phyloP scores from a whole-genome alignment of 2,888 invertebrate genomes.

The Clunio marinus region DNA sequence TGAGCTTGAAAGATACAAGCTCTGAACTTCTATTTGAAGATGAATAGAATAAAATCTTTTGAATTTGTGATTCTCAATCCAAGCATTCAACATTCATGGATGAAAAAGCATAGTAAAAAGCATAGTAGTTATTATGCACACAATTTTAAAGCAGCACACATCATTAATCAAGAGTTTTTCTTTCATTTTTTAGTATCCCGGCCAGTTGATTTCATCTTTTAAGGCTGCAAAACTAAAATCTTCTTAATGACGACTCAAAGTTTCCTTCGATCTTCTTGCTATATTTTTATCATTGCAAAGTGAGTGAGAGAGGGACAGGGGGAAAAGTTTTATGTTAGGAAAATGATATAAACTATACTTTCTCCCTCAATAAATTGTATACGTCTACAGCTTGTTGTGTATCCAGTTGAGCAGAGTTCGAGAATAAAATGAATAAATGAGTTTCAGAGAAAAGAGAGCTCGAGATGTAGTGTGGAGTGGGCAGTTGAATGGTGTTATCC shows the following conservation, averaged over 20 bases:
- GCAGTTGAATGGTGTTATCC: conserved; percentile 13
- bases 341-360: neutral
- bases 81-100: conserved; percentile 18
- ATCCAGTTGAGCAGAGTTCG: conserved; percentile 11
- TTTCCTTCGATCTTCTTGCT: too few species aligned
- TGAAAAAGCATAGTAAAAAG: neutral
- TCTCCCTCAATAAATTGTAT: conserved; percentile 13
- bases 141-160: conserved; percentile 16
- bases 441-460: conserved; percentile 9
- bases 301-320: too few species aligned
- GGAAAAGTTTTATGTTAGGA: neutral
- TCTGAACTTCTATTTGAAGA: too few species aligned
- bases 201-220: too few species aligned
- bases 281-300: too few species aligned
- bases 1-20: too few species aligned
- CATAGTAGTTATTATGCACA: conserved; percentile 30
- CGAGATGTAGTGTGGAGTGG: neutral
- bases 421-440: conserved; percentile 12
- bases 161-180: conserved; percentile 19
- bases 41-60: too few species aligned
- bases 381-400: conserved; percentile 19
- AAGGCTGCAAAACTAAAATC: too few species aligned
- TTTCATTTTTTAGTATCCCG: too few species aligned
- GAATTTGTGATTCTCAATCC: too few species aligned
- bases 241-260: too few species aligned